These are phyloP conservation scores for Siniperca knerii DNA, from an alignment of 2,113 vertebrate genomes.

Conservation along the genomic window DNA sequence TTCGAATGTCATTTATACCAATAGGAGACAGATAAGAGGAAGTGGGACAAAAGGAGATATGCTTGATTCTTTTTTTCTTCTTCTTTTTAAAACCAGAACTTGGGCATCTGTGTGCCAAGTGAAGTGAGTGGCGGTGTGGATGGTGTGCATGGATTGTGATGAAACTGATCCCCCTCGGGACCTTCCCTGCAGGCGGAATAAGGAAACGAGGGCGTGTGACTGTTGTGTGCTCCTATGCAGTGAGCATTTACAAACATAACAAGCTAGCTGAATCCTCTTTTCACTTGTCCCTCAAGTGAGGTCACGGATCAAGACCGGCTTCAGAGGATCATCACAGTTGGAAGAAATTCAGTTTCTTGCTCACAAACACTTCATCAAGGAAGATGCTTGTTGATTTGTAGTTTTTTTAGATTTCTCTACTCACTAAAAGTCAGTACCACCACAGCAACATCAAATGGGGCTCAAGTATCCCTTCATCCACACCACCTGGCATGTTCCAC, in stretches of 20 bases:
- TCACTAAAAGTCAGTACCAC: not conserved
- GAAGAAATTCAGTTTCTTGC: not conserved
- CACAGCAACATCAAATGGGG: not conserved
- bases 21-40: conserved; percentile 23
- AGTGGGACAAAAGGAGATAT: conserved; percentile 18
- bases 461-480: not conserved
- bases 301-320: conserved; percentile 33
- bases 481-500: not conserved
- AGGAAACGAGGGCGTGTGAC: conserved; percentile 47
- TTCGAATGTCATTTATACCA: conserved; percentile 41
- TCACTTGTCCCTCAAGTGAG: conserved; percentile 15
- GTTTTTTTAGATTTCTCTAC: not conserved
- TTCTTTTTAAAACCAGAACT: conserved; percentile 24
- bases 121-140: conserved; percentile 30
- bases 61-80: conserved; percentile 32
- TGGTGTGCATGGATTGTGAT: conserved; percentile 42
- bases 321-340: conserved; percentile 17
- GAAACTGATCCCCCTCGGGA: conserved; percentile 46
- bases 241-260: conserved; percentile 23
- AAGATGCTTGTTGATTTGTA: conserved; percentile 3
- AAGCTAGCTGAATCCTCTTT: conserved; percentile 14
- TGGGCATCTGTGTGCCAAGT: conserved; percentile 24
- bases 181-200: conserved; percentile 37
- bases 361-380: not conserved
- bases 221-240: conserved; percentile 42